Evolutionary conservation across 1,140 invertebrate genomes (phyloP).

Genomic region (Macrobrachium nipponense): DNA sequence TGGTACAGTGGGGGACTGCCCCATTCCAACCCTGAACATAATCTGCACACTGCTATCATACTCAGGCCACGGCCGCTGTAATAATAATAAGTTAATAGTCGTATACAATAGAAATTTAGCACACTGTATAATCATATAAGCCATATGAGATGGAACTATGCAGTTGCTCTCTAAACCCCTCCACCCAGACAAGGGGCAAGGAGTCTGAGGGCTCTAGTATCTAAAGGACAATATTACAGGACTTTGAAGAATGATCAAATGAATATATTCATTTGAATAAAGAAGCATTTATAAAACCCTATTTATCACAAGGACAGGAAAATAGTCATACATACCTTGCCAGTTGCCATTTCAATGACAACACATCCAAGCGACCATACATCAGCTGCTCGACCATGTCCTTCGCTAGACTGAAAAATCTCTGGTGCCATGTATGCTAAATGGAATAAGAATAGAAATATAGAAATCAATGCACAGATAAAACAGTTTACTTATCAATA

Average conservation of each 20-base stretch:
- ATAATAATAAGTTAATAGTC: not conserved
- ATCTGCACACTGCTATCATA: conserved; percentile 91
- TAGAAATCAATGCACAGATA: not conserved
- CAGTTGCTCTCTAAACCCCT: too few species aligned
- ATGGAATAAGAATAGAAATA: conserved; percentile 42
- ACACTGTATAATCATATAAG: not conserved
- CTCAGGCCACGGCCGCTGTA: conserved; percentile 85
- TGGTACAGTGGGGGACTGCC: conserved; percentile 80
- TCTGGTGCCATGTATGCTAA: conserved; percentile 91
- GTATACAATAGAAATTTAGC: not conserved
- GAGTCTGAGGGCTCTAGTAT: too few species aligned
- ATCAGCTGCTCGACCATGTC: conserved; percentile 88
- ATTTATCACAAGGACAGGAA: not conserved
- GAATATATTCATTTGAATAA: not conserved
- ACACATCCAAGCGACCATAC: conserved; percentile 93
- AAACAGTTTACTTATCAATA: too few species aligned
- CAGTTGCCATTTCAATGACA: conserved; percentile 89
- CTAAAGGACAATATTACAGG: too few species aligned
- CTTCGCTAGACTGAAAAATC: conserved; percentile 77
- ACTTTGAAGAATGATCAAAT: too few species aligned
- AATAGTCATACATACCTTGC: conserved; percentile 74
- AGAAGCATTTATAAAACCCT: not conserved
- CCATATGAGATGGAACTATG: too few species aligned
- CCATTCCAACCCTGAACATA: conserved; percentile 88
- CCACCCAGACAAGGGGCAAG: too few species aligned